A percentile compares a stretch with the other conserved stretches of the same genome.
phyloP scores from a whole-genome alignment of 2,888 invertebrate genomes.

The Tortrix viridana region DNA sequence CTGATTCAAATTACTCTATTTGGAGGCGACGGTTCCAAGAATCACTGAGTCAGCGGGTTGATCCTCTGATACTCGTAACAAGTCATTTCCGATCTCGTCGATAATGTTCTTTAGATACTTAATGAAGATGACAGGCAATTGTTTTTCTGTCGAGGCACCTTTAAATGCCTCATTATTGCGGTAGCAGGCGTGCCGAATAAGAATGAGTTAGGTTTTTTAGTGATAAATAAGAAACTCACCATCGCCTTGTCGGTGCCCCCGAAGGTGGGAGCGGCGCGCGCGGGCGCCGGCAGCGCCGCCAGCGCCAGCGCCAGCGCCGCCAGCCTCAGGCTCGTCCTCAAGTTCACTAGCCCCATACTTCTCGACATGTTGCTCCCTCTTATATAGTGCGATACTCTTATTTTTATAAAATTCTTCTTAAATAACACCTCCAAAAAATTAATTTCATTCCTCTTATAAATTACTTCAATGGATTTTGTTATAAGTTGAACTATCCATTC shows the following conservation, averaged over 20 bases:
- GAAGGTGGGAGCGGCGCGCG: slow-evolving; percentile 74
- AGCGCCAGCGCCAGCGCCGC: slow-evolving; percentile 61
- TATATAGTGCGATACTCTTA: slow-evolving; percentile 61
- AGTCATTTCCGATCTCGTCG: slow-evolving; percentile 64
- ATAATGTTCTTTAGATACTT: slow-evolving; percentile 24
- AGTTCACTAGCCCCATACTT: slow-evolving; percentile 66
- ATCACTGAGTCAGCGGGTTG: slow-evolving; percentile 50
- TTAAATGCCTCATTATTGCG: not conserved
- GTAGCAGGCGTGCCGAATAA: not conserved
- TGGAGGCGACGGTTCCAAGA: slow-evolving; percentile 52
- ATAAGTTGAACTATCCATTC: slow-evolving; percentile 49
- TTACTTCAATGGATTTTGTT: slow-evolving; percentile 47
- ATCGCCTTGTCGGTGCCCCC: slow-evolving; percentile 74
- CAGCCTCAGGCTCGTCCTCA: slow-evolving; percentile 69
- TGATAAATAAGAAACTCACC: slow-evolving; percentile 51
- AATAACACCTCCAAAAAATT: slow-evolving; percentile 51
- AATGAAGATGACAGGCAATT: slow-evolving; percentile 9
- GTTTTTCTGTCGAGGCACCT: not conserved
- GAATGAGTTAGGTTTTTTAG: not conserved
- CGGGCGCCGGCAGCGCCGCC: slow-evolving; percentile 64
- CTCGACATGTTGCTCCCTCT: slow-evolving; percentile 52
- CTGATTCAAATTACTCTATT: slow-evolving; percentile 55
- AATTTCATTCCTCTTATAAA: slow-evolving; percentile 60
- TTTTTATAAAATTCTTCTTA: slow-evolving; percentile 47
- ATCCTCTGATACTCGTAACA: slow-evolving; percentile 40